These are phyloP conservation scores for Sitta europaea DNA, from an alignment of 2,113 vertebrate species.

Conservation along the genomic window DNA sequence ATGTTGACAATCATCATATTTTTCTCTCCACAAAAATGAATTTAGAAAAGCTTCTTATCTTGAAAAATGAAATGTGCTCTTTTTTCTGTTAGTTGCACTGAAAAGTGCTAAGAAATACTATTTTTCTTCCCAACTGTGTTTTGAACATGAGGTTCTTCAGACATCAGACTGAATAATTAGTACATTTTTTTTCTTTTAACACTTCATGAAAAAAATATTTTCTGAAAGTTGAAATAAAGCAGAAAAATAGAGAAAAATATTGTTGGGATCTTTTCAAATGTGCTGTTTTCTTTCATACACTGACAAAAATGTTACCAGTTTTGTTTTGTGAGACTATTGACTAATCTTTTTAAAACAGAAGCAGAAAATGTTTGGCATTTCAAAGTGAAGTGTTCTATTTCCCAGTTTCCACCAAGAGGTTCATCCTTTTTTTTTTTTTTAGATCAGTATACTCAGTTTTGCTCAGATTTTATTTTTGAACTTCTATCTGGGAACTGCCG, in stretches of 20 bases:
- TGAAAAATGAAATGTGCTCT: neutral
- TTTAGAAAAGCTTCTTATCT: neutral
- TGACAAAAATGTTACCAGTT: neutral
- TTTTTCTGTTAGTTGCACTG: neutral
- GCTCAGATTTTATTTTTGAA: neutral
- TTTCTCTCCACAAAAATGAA: neutral
- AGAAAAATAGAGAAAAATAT: neutral
- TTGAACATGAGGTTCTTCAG: neutral
- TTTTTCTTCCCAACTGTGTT: neutral
- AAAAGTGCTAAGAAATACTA: neutral
- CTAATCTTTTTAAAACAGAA: neutral
- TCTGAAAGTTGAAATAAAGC: neutral
- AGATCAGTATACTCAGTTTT: neutral
- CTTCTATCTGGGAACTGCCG: neutral
- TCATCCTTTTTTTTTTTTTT: neutral
- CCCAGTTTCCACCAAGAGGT: neutral
- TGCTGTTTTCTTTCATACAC: neutral
- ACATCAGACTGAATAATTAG: neutral
- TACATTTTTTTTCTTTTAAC: neutral
- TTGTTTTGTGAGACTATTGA: neutral
- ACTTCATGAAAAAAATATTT: neutral
- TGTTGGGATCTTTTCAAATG: neutral
- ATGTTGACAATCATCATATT: neutral
- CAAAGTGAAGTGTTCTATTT: neutral
- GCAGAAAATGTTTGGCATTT: neutral